Conservation (phyloP, 2,888 invertebrate genomes). For the Drosophila mulleri region DNA sequence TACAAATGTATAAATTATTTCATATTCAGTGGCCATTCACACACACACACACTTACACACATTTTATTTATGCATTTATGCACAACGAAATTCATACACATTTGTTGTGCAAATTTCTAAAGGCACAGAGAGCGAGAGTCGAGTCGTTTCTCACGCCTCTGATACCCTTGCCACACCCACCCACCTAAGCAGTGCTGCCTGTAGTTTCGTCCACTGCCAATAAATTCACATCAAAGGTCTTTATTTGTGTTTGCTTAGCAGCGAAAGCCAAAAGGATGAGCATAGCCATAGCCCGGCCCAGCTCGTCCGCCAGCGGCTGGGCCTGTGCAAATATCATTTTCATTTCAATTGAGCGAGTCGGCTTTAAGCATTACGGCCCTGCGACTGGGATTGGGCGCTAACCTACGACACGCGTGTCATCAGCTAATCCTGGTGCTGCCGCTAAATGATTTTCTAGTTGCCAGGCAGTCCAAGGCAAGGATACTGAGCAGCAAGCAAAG, state of each 20-base stretch:
- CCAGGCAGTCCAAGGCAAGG: constrained; percentile 58
- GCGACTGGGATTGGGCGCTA: constrained; percentile 42
- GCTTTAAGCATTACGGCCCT: constrained; percentile 52
- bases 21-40: constrained; percentile 62
- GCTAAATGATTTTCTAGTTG: constrained; percentile 84
- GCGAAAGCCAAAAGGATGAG: constrained; percentile 78
- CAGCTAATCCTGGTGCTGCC: constrained; percentile 82
- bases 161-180: constrained; percentile 4
- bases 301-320: constrained; percentile 49
- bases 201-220: constrained; percentile 67
- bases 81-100: constrained; percentile 79
- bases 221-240: constrained; percentile 80
- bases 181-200: constrained; percentile 2
- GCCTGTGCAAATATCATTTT: constrained; percentile 82
- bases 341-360: constrained; percentile 78
- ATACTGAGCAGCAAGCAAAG: constrained; percentile 42
- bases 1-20: constrained; percentile 58
- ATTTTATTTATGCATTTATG: constrained; percentile 70
- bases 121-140: background rate
- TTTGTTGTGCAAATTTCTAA: constrained; percentile 84
- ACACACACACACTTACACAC: constrained; percentile 9
- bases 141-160: constrained; percentile 70
- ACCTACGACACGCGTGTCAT: constrained; percentile 78
- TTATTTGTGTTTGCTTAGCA: constrained; percentile 81
- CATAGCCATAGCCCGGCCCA: constrained; percentile 29